phyloP scores from a whole-genome alignment of 1,140 invertebrate genomes.

The Riptortus pedestris region DNA sequence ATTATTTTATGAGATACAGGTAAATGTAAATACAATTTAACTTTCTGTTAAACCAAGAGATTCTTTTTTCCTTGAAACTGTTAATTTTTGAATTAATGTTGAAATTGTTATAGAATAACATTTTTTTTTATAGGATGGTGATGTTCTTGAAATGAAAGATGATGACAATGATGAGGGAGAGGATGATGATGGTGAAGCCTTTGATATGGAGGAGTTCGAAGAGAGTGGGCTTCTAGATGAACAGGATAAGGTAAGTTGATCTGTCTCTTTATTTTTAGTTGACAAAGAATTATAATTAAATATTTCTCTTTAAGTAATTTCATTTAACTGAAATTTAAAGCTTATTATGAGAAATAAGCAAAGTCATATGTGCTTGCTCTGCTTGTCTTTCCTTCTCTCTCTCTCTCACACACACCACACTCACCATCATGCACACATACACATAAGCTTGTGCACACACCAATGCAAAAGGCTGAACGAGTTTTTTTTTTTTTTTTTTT shows the following conservation, averaged over 20 bases:
- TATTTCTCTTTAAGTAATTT: too few species aligned
- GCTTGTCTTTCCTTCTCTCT: too few species aligned
- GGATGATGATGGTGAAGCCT: slow-evolving; percentile 85
- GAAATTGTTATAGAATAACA: not conserved
- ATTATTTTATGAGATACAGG: too few species aligned
- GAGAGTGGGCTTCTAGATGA: slow-evolving; percentile 86
- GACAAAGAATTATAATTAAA: slow-evolving; percentile 17
- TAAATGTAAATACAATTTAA: not conserved
- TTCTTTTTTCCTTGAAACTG: not conserved
- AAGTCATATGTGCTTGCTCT: too few species aligned
- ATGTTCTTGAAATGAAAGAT: not conserved
- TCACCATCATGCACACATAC: too few species aligned
- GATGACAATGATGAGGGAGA: slow-evolving; percentile 54
- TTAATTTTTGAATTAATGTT: not conserved
- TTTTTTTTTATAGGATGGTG: not conserved
- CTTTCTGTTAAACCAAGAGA: not conserved
- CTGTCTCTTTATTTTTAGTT: not conserved
- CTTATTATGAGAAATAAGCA: too few species aligned
- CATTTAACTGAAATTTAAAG: too few species aligned
- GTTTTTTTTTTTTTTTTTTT: too few species aligned
- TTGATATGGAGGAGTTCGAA: slow-evolving; percentile 97
- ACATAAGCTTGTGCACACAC: too few species aligned
- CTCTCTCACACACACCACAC: too few species aligned
- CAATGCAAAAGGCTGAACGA: too few species aligned
- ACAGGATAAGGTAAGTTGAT: slow-evolving; percentile 64